phyloP scores from a whole-genome alignment of 2,888 invertebrate genomes.

The Ypsolopha scabrella region DNA sequence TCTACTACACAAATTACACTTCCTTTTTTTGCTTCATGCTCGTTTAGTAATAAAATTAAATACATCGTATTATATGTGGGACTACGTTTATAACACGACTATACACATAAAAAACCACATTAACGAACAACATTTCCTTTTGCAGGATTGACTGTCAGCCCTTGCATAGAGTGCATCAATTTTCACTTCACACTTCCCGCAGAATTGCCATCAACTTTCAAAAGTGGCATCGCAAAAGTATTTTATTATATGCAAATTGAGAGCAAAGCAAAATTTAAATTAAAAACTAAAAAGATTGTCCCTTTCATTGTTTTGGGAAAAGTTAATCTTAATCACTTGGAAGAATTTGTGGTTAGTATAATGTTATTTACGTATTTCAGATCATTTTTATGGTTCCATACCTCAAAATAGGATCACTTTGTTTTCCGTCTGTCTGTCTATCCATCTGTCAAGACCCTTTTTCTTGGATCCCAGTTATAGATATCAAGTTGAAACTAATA shows the following conservation, averaged over 20 bases:
- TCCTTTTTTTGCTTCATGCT: no score
- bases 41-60: no score
- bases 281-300: slow-evolving; percentile 22
- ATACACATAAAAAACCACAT: not conserved
- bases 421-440: no score
- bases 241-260: slow-evolving; percentile 38
- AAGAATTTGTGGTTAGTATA: slow-evolving; percentile 32
- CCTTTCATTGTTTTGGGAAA: slow-evolving; percentile 34
- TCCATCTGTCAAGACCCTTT: no score
- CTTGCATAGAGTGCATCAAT: slow-evolving; percentile 37
- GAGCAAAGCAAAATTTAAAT: slow-evolving; percentile 30
- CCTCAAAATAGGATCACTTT: no score
- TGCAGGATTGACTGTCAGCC: slow-evolving; percentile 31
- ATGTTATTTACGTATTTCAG: not conserved
- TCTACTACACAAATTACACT: no score
- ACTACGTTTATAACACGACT: not conserved
- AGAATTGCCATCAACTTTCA: slow-evolving; percentile 46
- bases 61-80: no score
- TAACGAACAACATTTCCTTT: slow-evolving; percentile 7
- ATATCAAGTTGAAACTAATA: no score
- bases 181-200: slow-evolving; percentile 46
- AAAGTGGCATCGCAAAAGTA: slow-evolving; percentile 43
- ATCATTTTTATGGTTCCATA: no score
- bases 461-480: no score
- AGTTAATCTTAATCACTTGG: slow-evolving; percentile 38